Evolutionary conservation across 2,113 vertebrate genomes (phyloP), one percentile per base, ranked within the genome.

Genomic region (Brienomyrus brachyistius): DNA sequence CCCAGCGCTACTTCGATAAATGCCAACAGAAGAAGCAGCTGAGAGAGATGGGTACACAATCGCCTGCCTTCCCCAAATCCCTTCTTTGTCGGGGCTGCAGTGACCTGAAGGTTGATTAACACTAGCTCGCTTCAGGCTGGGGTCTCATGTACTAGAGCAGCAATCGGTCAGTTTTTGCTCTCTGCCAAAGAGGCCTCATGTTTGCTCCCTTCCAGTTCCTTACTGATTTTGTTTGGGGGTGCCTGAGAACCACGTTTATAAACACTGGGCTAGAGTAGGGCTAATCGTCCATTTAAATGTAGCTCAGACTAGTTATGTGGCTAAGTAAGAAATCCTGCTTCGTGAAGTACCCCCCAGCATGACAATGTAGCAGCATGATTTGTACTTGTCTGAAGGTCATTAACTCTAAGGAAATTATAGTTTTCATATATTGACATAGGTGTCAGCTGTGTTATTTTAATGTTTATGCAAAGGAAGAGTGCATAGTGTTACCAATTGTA

Each of bases 1-100:
- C 97, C 0, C 92, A 90, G 17, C 89, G 89, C 7, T 95, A 95
- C 92, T 95, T 94, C 31, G 56, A 40, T 1, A 95, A 93, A 91
- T 91, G 94, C 23, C 92, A 91, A 90, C 93, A 93, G 84, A 91
- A 95, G 40, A 91, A 90, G 70, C 92, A 95, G 84, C 92, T 93
- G 80, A 92, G 94, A 19, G 92, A 95, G 4, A 93, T 92, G 93
- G 95, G 95, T 96, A 94, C 50, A 40, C 31, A 82, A 86, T 86
- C 8, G 5, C 77, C 7, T 19, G 6, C 77, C 77, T 86, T 51
- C 48, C 23, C n/a, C 23, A 48, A n/a, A 31, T 51, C 48, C 10
- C 23, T 52, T 9, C 45, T 86, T 86, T 17, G 31, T 51, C n/a
- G 0, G n/a, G 13, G 62, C 85, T 35, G 31, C 50, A 54, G 50